phyloP scores from a whole-genome alignment of 2,113 vertebrate species.

The Melanerpes aurifrons region DNA sequence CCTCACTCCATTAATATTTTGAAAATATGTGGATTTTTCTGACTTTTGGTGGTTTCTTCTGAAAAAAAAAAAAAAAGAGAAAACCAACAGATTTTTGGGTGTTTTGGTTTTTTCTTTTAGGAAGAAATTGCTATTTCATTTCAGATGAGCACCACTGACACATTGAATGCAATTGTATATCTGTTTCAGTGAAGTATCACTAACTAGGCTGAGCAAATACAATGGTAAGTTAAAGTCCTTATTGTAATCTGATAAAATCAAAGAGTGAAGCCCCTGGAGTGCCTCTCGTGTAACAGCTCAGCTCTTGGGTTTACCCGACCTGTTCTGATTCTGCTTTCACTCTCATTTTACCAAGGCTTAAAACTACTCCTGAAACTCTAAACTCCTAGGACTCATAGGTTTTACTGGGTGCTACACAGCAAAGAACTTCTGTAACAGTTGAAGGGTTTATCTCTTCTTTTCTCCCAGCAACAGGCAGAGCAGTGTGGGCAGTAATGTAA shows the following conservation, averaged over 20 bases:
- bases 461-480: not conserved
- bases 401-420: not conserved
- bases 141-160: not conserved
- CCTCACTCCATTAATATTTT: not conserved
- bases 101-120: not conserved
- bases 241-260: not conserved
- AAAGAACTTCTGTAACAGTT: slow-evolving; percentile 3
- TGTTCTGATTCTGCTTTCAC: not conserved
- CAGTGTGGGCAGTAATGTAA: not conserved
- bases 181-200: not conserved
- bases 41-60: not conserved
- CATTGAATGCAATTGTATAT: rapidly evolving
- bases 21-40: not conserved
- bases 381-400: not conserved
- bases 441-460: slow-evolving; percentile 6
- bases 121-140: not conserved
- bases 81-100: no score
- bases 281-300: not conserved
- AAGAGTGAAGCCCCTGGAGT: not conserved
- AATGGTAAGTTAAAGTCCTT: not conserved
- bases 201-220: not conserved
- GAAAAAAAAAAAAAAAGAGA: rapidly evolving
- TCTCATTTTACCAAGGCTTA: not conserved
- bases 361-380: not conserved
- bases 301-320: not conserved